Conservation (phyloP, 30 jellyfish, hydroid and myxozoan genomes). For the Hydractinia symbiolongicarpus region DNA sequence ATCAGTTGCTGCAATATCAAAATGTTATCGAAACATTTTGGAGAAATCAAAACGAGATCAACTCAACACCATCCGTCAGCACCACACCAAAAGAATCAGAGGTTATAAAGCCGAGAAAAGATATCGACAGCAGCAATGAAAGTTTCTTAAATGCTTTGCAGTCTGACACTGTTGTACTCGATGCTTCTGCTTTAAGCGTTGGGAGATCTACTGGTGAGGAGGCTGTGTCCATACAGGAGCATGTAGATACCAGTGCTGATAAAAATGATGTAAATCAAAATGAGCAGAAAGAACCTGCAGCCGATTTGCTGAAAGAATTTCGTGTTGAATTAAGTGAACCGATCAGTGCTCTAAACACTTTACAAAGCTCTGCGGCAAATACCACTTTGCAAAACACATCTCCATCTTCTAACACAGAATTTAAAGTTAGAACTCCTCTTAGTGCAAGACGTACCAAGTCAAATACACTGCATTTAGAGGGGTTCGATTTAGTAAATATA, state of each 20-base stretch:
- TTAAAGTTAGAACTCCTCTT: background rate
- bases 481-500: slow-evolving; percentile 26
- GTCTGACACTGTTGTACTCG: slow-evolving; percentile 9
- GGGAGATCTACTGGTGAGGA: background rate
- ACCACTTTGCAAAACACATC: background rate
- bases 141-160: slow-evolving; percentile 18
- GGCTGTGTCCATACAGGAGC: background rate
- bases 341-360: background rate
- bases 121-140: slow-evolving; percentile 12
- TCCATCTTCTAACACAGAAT: slow-evolving; percentile 4
- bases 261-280: background rate
- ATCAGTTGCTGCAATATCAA: slow-evolving; percentile 29
- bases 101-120: slow-evolving; percentile 16
- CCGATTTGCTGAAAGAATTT: background rate
- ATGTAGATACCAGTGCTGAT: background rate
- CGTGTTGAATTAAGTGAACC: background rate
- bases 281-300: background rate
- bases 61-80: background rate
- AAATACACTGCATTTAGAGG: slow-evolving; percentile 17
- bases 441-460: background rate
- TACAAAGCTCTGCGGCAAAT: background rate
- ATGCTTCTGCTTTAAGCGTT: background rate
- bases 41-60: slow-evolving; percentile 22
- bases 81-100: background rate
- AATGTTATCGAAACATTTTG: slow-evolving; percentile 25